Evolutionary conservation across 2,888 invertebrate genomes (phyloP), one percentile per base, ranked within the genome.

Genomic region (Synergus umbraculus): DNA sequence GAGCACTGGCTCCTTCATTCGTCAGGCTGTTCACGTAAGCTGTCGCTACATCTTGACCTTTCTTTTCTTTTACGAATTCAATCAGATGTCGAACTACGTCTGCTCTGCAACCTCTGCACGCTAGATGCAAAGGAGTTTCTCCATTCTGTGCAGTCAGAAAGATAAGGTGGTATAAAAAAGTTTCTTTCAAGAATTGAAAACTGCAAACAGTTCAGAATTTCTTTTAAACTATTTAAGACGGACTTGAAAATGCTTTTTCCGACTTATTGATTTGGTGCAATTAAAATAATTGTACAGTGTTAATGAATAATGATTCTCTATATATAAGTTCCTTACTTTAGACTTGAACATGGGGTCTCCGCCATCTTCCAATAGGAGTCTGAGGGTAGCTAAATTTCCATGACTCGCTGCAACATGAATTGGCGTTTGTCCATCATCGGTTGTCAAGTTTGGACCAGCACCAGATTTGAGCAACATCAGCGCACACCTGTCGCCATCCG

Each of bases 401-500:
- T 96, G 96, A 86, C 97, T 95, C 0, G 99, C 97, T 0, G 99
- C 98, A 22, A 99, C 98, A 91, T 99, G 99, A 5, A 99, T 96
- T 0, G 99, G 98, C 0, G 99, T 99, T 93, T 98, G 97, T 2
- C 99, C 98, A 92, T 99, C 98, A 91, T 98, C 97, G 81, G 98
- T 98, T 4, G 96, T 96, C 82, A 98, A 95, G 93, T 99, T 99
- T 0, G 99, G 98, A 81, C 98, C 97, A 10, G 99, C 99, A 0
- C 99, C 99, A 4, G 98, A 98, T 92, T 99, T 99, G 58, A 99
- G 93, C 83, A 99, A 93, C 98, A 99, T 99, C 86, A 99, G 94
- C 5, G 98, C 99, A 92, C 99, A 99, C 88, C 96, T 95, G 90
- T 97, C 97, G 4, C 97, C 97, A 87, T 97, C 98, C 87, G 96